Percentiles rank a stretch among this genome's conserved stretches.
phyloP scores from a whole-genome alignment of 37 sponge, comb jelly and placozoan genomes.

The Chondrosia reniformis region DNA sequence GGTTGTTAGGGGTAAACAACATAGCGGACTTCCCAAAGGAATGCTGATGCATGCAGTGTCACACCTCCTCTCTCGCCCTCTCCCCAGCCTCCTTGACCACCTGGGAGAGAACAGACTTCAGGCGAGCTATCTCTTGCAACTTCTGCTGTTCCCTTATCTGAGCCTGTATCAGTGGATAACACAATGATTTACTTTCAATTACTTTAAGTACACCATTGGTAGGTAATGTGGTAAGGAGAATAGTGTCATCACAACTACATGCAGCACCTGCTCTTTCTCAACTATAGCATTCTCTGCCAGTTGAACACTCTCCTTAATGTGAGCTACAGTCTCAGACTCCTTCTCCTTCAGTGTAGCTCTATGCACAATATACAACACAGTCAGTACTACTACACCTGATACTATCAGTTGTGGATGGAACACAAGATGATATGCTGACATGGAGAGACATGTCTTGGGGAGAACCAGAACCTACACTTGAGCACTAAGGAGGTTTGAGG shows the following conservation, averaged over 20 bases:
- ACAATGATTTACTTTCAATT: background rate
- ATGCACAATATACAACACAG: background rate
- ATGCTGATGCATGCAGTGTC: background rate
- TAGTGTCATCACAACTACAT: background rate
- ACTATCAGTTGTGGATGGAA: background rate
- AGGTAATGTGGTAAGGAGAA: background rate
- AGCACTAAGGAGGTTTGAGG: background rate
- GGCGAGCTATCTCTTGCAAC: constrained; percentile 44
- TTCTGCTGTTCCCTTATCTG: constrained; percentile 65
- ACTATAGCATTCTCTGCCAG: constrained; percentile 77
- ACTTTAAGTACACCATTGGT: background rate
- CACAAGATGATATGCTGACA: background rate
- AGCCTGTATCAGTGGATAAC: constrained; percentile 23
- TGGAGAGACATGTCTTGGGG: background rate
- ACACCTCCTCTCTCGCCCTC: constrained; percentile 71
- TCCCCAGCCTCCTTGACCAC: constrained; percentile 79
- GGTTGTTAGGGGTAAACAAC: background rate
- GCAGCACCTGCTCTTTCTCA: constrained; percentile 81
- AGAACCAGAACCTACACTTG: background rate
- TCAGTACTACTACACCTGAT: background rate
- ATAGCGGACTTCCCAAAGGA: background rate
- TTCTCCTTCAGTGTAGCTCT: constrained; percentile 50
- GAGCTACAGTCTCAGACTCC: constrained; percentile 60
- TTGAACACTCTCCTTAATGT: constrained; percentile 87
- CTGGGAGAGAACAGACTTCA: constrained; percentile 49